Conservation (phyloP, 2,888 invertebrate species). For the Euzetes globulus region DNA sequence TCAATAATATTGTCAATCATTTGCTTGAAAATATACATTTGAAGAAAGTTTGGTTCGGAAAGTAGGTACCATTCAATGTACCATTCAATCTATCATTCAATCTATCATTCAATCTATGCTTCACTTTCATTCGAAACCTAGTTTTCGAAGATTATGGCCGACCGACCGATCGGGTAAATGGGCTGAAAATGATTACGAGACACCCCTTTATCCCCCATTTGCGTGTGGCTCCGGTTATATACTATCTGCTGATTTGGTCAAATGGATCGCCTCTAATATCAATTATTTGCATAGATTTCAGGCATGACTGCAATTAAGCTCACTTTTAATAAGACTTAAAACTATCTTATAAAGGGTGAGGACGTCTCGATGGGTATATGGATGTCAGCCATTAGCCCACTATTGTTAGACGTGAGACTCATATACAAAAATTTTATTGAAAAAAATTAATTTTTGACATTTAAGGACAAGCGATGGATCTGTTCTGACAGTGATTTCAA, state of each 20-base stretch:
- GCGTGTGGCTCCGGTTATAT: conserved; percentile 48
- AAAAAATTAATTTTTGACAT: background rate
- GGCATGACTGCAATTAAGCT: background rate
- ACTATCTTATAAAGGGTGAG: conserved; percentile 44
- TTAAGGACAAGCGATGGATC: conserved; percentile 35
- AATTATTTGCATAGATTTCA: conserved; percentile 43
- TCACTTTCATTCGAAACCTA: conserved; percentile 34
- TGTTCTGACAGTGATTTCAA: conserved; percentile 20
- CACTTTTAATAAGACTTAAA: conserved; percentile 35
- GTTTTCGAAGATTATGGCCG: conserved; percentile 46
- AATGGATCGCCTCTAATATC: conserved; percentile 45
- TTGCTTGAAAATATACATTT: conserved; percentile 35
- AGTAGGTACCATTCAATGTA: conserved; percentile 21
- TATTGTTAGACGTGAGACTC: conserved; percentile 42
- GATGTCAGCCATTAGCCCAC: conserved; percentile 45
- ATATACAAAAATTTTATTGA: background rate
- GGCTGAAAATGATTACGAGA: conserved; percentile 45
- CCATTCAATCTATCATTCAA: background rate
- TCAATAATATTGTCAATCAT: conserved; percentile 42
- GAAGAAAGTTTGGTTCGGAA: conserved; percentile 34
- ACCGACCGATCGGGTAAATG: conserved; percentile 48
- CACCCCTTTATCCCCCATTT: conserved; percentile 46
- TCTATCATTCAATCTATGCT: background rate
- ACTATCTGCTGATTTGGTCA: conserved; percentile 44
- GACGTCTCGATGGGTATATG: conserved; percentile 48